Percentiles rank a stretch among this genome's conserved stretches.
Evolutionary conservation across 2,888 invertebrate genomes (phyloP).

Genomic region (Anaspis maculata): DNA sequence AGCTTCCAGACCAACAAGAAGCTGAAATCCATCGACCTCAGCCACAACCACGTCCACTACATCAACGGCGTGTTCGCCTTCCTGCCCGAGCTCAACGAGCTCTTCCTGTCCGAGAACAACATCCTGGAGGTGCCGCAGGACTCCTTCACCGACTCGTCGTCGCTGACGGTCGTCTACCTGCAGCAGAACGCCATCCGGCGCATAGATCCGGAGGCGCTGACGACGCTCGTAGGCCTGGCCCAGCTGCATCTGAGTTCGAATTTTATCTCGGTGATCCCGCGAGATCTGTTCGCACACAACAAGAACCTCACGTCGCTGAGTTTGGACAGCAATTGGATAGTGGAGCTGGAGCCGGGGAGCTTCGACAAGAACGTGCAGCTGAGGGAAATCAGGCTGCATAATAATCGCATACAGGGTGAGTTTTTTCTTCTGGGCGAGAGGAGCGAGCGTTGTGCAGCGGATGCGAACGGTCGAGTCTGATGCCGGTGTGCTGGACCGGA

Average conservation of each 20-base stretch:
- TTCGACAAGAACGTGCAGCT: constrained; percentile 69
- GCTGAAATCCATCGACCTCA: constrained; percentile 74
- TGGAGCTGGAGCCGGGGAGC: constrained; percentile 69
- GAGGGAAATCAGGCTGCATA: constrained; percentile 75
- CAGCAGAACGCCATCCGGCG: constrained; percentile 78
- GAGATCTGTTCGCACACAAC: constrained; percentile 66
- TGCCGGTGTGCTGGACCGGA: no score
- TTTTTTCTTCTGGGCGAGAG: no score
- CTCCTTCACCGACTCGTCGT: constrained; percentile 68
- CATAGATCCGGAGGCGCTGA: constrained; percentile 69
- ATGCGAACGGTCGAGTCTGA: no score
- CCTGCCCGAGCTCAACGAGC: constrained; percentile 68
- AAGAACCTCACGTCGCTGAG: constrained; percentile 72
- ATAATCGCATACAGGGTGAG: constrained; percentile 72
- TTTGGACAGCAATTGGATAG: constrained; percentile 78
- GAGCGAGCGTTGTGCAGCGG: no score
- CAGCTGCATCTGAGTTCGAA: constrained; percentile 82
- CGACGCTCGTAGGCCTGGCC: constrained; percentile 66
- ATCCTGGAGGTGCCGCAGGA: constrained; percentile 74
- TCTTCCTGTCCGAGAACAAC: constrained; percentile 83
- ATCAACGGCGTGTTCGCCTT: constrained; percentile 76
- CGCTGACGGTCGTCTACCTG: constrained; percentile 72
- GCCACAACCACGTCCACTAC: constrained; percentile 82
- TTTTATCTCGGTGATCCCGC: constrained; percentile 72
- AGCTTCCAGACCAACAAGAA: constrained; percentile 71